Conservation (phyloP, 2,113 vertebrate genomes). For the Equus przewalskii region DNA sequence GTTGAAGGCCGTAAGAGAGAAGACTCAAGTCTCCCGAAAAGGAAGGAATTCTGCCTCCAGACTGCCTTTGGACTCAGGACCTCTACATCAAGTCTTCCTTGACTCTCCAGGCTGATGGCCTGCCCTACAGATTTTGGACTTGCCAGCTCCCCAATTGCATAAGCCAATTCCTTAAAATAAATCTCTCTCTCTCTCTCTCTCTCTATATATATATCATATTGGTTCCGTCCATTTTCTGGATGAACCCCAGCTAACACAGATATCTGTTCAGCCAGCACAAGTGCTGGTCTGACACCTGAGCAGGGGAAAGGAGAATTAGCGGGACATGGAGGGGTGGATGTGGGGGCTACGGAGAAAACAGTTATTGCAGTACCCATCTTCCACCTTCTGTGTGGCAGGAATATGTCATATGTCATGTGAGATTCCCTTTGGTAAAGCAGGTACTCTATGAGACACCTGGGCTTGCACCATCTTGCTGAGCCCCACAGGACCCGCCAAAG, state of each 20-base stretch:
- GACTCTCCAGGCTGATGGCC: too few species aligned
- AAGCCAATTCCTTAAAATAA: constrained; percentile 2
- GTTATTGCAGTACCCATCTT: not conserved
- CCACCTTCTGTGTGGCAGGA: not conserved
- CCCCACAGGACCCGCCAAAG: not conserved
- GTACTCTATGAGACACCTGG: not conserved
- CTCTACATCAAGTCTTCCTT: not conserved
- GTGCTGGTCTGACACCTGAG: not conserved
- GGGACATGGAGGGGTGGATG: too few species aligned
- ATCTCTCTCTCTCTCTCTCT: not conserved
- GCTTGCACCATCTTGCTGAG: not conserved
- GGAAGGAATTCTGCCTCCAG: not conserved
- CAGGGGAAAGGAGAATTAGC: not conserved
- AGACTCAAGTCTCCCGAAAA: not conserved
- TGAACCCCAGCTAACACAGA: not conserved
- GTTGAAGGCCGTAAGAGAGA: not conserved
- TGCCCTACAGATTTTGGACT: not conserved
- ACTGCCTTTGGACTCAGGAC: not conserved
- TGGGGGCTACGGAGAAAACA: not conserved
- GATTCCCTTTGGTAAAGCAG: not conserved
- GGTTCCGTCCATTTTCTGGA: not conserved
- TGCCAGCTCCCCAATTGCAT: not conserved
- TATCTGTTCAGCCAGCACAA: not conserved
- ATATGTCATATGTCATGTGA: rapidly evolving
- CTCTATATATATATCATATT: not conserved